Evolutionary conservation across 2,888 invertebrate genomes (phyloP).

Genomic region (Platynereis dumerilii): DNA sequence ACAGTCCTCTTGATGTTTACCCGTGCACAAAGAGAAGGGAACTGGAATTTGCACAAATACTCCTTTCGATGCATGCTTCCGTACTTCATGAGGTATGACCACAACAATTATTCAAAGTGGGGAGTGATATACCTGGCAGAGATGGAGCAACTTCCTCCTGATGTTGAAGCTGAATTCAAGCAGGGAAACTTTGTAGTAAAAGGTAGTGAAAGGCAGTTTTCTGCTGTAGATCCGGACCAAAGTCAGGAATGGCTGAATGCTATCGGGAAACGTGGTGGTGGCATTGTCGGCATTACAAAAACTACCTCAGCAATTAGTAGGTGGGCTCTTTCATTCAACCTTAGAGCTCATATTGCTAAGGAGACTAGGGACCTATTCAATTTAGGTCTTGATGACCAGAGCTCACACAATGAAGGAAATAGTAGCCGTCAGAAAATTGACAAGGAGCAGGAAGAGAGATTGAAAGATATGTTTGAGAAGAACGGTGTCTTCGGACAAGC

Average conservation of each 20-base stretch:
- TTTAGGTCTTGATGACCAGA: neutral
- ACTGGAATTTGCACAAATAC: neutral
- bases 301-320: neutral
- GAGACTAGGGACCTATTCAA: neutral
- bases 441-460: neutral
- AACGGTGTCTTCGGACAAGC: neutral
- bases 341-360: neutral
- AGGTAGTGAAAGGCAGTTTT: neutral
- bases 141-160: neutral
- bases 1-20: too few species aligned
- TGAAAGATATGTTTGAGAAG: neutral
- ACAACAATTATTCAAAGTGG: neutral
- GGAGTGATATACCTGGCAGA: neutral
- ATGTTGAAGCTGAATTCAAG: neutral
- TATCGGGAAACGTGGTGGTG: neutral
- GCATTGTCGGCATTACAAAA: neutral
- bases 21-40: neutral
- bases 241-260: neutral
- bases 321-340: neutral
- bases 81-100: neutral
- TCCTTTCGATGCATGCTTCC: neutral
- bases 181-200: neutral
- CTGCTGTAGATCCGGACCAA: neutral
- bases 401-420: slow-evolving; percentile 10
- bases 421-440: neutral